Evolutionary conservation across 1,140 invertebrate genomes (phyloP).

Genomic region (Papilio helenus): DNA sequence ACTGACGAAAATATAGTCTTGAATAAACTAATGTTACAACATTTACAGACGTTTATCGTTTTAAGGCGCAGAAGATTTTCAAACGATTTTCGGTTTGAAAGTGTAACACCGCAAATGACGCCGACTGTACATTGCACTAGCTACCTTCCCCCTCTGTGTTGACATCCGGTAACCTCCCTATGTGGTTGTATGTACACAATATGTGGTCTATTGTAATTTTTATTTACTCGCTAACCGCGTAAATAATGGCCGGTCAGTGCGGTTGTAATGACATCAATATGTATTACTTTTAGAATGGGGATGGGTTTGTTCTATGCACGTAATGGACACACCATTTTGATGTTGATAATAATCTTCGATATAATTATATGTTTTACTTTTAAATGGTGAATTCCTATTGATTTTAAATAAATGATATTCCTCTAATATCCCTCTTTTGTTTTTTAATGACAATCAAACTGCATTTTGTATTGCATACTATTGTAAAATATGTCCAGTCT

Average conservation of each 20-base stretch:
- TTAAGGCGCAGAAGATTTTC: too few species aligned
- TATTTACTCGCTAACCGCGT: conserved; percentile 34
- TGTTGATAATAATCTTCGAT: not conserved
- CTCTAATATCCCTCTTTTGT: too few species aligned
- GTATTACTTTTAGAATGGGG: conserved; percentile 5
- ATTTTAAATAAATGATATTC: not conserved
- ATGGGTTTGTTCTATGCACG: conserved; percentile 17
- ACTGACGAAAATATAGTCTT: too few species aligned
- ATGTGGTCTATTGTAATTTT: conserved; percentile 33
- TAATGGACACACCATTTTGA: not conserved
- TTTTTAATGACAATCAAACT: too few species aligned
- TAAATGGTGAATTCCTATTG: not conserved
- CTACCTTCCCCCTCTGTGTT: conserved; percentile 54
- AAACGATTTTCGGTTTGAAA: not conserved
- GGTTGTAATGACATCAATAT: conserved; percentile 27
- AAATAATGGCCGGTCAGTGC: conserved; percentile 24
- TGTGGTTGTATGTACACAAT: conserved; percentile 31
- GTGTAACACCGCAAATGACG: not conserved
- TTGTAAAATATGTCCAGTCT: not conserved
- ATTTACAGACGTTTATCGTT: too few species aligned
- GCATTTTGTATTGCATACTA: too few species aligned
- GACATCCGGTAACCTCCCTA: conserved; percentile 68
- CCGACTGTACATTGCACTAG: conserved; percentile 44
- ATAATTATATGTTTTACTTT: not conserved
- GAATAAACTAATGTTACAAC: too few species aligned